A percentile compares a stretch with the other conserved stretches of the same genome.
Conservation (phyloP, 1,140 invertebrate species). For the Liolophura sinensis region DNA sequence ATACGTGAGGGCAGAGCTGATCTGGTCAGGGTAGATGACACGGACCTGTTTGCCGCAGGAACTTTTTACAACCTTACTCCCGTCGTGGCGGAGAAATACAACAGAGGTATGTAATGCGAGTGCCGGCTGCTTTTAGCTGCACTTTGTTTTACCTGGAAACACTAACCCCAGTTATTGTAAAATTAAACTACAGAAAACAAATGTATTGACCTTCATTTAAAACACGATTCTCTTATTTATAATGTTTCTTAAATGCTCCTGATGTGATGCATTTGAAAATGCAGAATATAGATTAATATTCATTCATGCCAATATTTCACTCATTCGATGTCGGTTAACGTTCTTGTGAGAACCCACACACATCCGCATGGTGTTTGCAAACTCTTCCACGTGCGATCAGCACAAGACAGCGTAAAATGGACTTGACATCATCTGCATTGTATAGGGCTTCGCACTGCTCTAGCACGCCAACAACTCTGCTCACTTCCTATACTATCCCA, state of each 20-base stretch:
- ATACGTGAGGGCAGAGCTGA: constrained; percentile 68
- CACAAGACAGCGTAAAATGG: neutral
- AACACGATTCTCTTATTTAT: neutral
- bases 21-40: constrained; percentile 20
- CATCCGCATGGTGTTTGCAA: no score
- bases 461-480: no score
- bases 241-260: neutral
- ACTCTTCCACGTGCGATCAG: no score
- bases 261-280: no score
- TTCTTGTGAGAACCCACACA: no score
- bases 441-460: neutral
- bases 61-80: constrained; percentile 17
- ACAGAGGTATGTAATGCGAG: constrained; percentile 8
- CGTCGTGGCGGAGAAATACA: constrained; percentile 19
- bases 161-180: neutral
- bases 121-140: no score
- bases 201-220: neutral
- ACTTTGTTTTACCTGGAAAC: neutral
- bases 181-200: neutral
- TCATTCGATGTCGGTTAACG: no score
- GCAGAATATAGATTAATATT: no score
- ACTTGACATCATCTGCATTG: neutral
- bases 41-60: constrained; percentile 21
- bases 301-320: no score
- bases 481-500: no score